Base-by-base conservation (phyloP, 2,797 vertebrate species). In the Coracias cyanogaster region DNA sequence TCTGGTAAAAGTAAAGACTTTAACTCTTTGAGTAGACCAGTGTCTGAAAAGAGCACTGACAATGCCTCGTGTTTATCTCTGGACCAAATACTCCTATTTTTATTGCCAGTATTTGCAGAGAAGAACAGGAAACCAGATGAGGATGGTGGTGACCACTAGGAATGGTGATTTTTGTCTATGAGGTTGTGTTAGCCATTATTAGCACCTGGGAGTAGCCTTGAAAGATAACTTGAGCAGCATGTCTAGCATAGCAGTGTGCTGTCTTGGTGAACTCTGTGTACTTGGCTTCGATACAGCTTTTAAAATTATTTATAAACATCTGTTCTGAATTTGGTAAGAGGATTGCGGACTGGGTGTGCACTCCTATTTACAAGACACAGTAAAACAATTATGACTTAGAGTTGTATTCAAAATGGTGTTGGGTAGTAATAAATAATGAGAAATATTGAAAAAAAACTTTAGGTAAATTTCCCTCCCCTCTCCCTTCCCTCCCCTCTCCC, bases 271-370 rank as follows among this genome's bases (percentile, higher is more conserved):
- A 95, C 87, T 91, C 66, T 84, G 54, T 90, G 95, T 95, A 69
- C 93, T 95, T 96, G 94, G 93, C 94, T 76, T 90, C 91, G 84
- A 3, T 4, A 69, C 48, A 61, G 72, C 48, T 73, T 88, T 93
- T 69, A 17, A 69, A 88, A 83, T 95, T 81, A 86, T 88, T 94
- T 90, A 78, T 90, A 91, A 94, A 88, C 90, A 95, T 95, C 95
- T 97, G 94, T 86, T 96, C 66, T 94, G 90, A 96, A 69, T 97
- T 97, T 94, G 28, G 52, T 78, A 29, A 16, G 70, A 87, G 54
- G 33, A 61, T 65, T 94, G 76, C 72, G 83, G 82, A 43, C 79
- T 35, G 24, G 41, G 65, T 85, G 79, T 91, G 86, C 7, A 6
- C 33, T 89, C 7, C 31, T 72, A 4, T 86, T 91, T 84, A 69